phyloP scores from a whole-genome alignment of 1,140 invertebrate species.

The Brachionus rotundiformis region DNA sequence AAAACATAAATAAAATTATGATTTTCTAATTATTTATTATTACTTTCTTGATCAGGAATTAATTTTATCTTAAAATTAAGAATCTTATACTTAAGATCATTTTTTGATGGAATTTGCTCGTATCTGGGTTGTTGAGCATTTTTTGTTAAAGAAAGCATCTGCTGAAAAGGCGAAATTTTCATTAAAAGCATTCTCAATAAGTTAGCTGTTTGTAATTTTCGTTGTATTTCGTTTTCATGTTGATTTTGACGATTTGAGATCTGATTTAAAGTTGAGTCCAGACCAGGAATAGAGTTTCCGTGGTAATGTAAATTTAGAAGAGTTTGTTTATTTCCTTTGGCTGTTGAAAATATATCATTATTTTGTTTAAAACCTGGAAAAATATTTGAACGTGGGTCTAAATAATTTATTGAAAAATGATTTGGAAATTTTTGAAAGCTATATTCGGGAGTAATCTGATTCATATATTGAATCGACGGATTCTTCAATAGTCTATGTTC shows the following conservation, averaged over 20 bases:
- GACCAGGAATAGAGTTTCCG: conserved; percentile 1
- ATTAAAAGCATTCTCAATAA: conserved; percentile 12
- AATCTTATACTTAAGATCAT: conserved; percentile 34
- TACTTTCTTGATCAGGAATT: conserved; percentile 14
- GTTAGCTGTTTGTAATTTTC: neutral
- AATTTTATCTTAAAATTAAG: conserved; percentile 35
- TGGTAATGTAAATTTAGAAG: conserved; percentile 46
- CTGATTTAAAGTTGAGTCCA: neutral
- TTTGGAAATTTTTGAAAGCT: conserved; percentile 22
- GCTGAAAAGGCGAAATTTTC: neutral
- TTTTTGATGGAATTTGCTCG: neutral
- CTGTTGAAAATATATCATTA: neutral
- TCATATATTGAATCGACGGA: neutral
- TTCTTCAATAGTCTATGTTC: conserved; percentile 43
- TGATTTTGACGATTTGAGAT: neutral
- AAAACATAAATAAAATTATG: neutral
- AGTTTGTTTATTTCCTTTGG: conserved; percentile 33
- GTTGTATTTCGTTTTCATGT: conserved; percentile 1
- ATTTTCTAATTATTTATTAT: neutral
- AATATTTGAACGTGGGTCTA: neutral
- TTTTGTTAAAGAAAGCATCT: neutral
- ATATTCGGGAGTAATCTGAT: neutral
- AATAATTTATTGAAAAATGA: neutral
- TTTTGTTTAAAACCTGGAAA: neutral
- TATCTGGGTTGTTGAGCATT: neutral